These are phyloP conservation scores for Copidosoma floridanum DNA, from an alignment of 1,140 invertebrate genomes.

Conservation along the genomic window DNA sequence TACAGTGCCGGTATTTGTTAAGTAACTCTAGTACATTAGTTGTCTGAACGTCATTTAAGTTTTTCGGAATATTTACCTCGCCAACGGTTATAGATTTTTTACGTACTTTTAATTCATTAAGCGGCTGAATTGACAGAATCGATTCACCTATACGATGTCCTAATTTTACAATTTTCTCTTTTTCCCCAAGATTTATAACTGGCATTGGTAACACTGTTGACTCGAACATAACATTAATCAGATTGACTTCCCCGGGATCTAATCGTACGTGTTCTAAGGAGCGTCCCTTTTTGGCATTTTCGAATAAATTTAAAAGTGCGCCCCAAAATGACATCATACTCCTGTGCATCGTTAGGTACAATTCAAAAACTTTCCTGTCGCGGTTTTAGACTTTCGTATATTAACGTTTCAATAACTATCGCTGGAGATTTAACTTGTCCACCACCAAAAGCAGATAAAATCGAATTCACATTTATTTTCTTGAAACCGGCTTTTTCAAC, in stretches of 20 bases:
- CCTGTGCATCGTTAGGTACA: conserved; percentile 28
- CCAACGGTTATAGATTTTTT: not conserved
- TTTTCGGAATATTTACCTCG: not conserved
- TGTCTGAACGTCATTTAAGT: not conserved
- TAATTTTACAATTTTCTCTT: not conserved
- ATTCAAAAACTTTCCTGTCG: conserved; percentile 14
- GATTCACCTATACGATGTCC: not conserved
- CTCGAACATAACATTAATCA: not conserved
- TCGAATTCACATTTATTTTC: not conserved
- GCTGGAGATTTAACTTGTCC: conserved; percentile 2
- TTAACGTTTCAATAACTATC: not conserved
- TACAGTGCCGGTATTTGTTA: conserved; percentile 18
- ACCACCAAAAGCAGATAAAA: conserved; percentile 20
- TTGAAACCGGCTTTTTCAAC: conserved; percentile 15
- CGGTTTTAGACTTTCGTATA: conserved; percentile 14
- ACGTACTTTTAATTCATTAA: not conserved
- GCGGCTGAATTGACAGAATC: not conserved
- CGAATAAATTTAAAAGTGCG: conserved; percentile 26
- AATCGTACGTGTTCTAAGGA: not conserved
- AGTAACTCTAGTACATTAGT: not conserved
- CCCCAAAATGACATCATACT: conserved; percentile 20
- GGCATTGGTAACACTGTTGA: not conserved
- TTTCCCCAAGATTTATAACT: not conserved
- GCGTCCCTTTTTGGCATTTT: not conserved
- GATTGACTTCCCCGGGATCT: not conserved